These are phyloP conservation scores for Chelon labrosus DNA, from an alignment of 2,797 vertebrate genomes.

Conservation along the genomic window DNA sequence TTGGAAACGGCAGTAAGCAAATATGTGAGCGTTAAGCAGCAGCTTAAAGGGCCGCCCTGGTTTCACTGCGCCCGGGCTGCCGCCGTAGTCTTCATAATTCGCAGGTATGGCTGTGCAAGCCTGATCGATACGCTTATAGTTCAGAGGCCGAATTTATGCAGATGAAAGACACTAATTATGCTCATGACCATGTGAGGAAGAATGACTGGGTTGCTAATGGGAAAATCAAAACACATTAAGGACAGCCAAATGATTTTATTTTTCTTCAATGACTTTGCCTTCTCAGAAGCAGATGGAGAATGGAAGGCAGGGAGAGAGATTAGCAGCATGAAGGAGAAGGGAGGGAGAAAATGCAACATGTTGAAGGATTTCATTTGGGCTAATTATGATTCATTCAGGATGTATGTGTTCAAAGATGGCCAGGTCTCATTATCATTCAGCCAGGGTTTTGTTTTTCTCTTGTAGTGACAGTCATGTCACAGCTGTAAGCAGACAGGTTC, in stretches of 20 bases:
- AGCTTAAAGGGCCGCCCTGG: neutral
- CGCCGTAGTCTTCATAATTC: constrained; percentile 31
- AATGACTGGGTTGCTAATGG: constrained; percentile 82
- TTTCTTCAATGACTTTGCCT: constrained; percentile 72
- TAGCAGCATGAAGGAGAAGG: constrained; percentile 16
- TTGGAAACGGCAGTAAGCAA: neutral
- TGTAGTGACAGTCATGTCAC: constrained; percentile 39
- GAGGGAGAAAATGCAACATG: constrained; percentile 46
- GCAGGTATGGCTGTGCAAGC: constrained; percentile 47
- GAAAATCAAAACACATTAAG: constrained; percentile 86
- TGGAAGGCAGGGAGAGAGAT: constrained; percentile 39
- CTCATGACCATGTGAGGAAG: constrained; percentile 67
- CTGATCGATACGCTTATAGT: constrained; percentile 71
- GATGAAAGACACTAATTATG: constrained; percentile 84
- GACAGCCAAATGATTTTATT: constrained; percentile 77
- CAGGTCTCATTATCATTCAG: constrained; percentile 61
- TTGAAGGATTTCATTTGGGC: constrained; percentile 62
- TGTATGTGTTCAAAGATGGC: constrained; percentile 48
- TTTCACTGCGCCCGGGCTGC: constrained; percentile 28
- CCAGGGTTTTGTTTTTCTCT: constrained; percentile 34
- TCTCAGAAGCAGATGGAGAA: constrained; percentile 71
- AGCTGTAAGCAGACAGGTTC: constrained; percentile 41
- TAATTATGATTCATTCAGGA: constrained; percentile 73
- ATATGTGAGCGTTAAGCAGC: neutral
- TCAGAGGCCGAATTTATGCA: constrained; percentile 79